phyloP scores from a whole-genome alignment of 2,113 vertebrate species.

The Boulengeromyrus knoepffleri region DNA sequence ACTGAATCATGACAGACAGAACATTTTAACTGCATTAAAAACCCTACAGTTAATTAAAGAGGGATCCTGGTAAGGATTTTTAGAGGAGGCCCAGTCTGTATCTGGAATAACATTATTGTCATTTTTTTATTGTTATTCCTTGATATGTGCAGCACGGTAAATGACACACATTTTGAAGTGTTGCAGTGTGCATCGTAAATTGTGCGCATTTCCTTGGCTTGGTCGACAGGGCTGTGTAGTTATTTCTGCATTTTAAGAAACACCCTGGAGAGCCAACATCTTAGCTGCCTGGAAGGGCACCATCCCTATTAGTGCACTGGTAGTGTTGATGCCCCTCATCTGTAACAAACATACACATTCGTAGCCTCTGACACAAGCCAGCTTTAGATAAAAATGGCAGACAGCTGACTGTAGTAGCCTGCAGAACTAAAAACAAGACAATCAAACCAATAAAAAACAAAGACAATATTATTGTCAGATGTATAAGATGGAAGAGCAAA shows the following conservation, averaged over 20 bases:
- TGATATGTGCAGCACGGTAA: neutral
- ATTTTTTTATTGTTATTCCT: neutral
- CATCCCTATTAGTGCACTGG: neutral
- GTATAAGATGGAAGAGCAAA: neutral
- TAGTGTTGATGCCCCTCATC: neutral
- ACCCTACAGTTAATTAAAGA: neutral
- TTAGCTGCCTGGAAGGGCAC: neutral
- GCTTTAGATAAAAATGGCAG: neutral
- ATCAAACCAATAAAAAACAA: neutral
- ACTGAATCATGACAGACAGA: neutral
- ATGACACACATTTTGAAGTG: neutral
- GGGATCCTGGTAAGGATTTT: neutral
- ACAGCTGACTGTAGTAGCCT: neutral
- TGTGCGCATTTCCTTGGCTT: neutral
- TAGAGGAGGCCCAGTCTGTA: neutral
- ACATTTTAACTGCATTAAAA: neutral
- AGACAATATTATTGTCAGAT: neutral
- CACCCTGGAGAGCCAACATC: neutral
- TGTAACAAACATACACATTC: neutral
- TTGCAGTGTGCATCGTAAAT: neutral
- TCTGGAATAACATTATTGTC: neutral
- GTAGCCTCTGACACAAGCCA: neutral
- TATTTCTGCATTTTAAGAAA: neutral
- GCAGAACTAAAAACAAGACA: neutral
- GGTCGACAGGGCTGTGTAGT: neutral